phyloP scores from a whole-genome alignment of 2,797 vertebrate species.

The Huso huso region DNA sequence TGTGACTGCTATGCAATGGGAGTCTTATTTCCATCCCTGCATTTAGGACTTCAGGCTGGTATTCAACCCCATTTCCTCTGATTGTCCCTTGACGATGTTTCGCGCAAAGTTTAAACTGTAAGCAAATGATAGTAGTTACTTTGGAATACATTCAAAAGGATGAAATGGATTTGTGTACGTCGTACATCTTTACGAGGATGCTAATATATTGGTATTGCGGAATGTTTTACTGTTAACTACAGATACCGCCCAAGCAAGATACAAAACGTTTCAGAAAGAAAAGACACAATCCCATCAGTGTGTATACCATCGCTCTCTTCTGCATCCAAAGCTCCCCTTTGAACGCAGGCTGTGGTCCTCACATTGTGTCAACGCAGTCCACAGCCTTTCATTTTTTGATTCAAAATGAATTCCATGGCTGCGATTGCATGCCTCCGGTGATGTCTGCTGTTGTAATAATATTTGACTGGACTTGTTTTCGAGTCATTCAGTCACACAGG shows the following conservation, averaged over 20 bases:
- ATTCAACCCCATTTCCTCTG: no score
- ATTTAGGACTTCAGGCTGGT: no score
- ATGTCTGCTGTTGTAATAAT: conserved; percentile 29
- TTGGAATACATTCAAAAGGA: not conserved
- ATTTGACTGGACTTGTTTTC: conserved; percentile 37
- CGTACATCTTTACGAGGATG: conserved; percentile 22
- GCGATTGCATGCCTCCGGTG: conserved; percentile 28
- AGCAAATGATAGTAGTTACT: no score
- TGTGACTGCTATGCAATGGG: no score
- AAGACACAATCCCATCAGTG: conserved; percentile 25
- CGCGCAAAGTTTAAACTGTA: no score
- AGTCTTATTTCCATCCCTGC: no score
- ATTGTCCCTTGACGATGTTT: no score
- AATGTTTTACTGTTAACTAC: conserved; percentile 49
- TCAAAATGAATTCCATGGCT: conserved; percentile 28
- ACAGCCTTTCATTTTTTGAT: conserved; percentile 31
- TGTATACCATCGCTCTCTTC: no score
- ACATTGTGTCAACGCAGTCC: conserved; percentile 19
- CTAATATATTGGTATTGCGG: conserved; percentile 48
- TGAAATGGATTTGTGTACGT: not conserved
- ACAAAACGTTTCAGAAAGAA: conserved; percentile 50
- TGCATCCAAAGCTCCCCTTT: conserved; percentile 29
- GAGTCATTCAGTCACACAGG: conserved; percentile 32
- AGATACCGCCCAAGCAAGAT: conserved; percentile 50
- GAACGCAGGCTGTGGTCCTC: conserved; percentile 18